A percentile compares a stretch with the other conserved stretches of the same genome.
These are phyloP conservation scores for Pseudococcus viburni DNA, from an alignment of 2,888 invertebrate genomes.

Conservation along the genomic window DNA sequence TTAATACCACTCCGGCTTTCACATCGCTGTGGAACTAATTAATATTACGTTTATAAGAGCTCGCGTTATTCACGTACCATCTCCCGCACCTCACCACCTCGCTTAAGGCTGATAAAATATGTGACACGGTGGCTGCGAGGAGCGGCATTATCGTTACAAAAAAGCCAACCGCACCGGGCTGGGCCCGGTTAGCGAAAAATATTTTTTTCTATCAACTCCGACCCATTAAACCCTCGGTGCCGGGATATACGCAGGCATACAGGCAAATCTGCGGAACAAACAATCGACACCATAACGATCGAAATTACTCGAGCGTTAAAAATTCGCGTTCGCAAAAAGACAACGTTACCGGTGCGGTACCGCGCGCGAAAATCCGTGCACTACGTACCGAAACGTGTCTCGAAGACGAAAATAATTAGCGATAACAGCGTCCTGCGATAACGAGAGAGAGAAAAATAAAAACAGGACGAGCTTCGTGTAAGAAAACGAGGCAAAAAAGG, in stretches of 20 bases:
- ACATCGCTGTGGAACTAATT: slow-evolving; percentile 14
- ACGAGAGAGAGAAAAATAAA: neutral
- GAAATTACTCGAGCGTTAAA: slow-evolving; percentile 39
- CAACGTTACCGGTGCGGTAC: neutral
- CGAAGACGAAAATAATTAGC: slow-evolving; percentile 38
- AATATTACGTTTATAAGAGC: slow-evolving; percentile 26
- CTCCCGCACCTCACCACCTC: neutral
- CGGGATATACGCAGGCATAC: neutral
- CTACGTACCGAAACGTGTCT: neutral
- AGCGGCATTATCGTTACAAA: slow-evolving; percentile 10
- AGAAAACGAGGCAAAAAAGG: neutral
- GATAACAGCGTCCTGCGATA: neutral
- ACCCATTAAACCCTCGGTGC: slow-evolving; percentile 30
- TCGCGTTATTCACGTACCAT: neutral
- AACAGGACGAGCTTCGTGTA: neutral
- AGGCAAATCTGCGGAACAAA: slow-evolving; percentile 32
- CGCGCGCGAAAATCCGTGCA: neutral
- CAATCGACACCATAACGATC: slow-evolving; percentile 39
- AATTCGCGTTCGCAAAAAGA: slow-evolving; percentile 27
- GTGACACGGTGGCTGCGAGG: neutral
- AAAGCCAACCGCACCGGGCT: neutral
- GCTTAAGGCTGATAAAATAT: slow-evolving; percentile 9
- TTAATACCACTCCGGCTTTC: slow-evolving; percentile 36
- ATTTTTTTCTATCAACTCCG: slow-evolving; percentile 32
- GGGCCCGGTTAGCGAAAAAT: neutral